Conservation (phyloP, 2,888 invertebrate species). For the Eupithecia centaureata region DNA sequence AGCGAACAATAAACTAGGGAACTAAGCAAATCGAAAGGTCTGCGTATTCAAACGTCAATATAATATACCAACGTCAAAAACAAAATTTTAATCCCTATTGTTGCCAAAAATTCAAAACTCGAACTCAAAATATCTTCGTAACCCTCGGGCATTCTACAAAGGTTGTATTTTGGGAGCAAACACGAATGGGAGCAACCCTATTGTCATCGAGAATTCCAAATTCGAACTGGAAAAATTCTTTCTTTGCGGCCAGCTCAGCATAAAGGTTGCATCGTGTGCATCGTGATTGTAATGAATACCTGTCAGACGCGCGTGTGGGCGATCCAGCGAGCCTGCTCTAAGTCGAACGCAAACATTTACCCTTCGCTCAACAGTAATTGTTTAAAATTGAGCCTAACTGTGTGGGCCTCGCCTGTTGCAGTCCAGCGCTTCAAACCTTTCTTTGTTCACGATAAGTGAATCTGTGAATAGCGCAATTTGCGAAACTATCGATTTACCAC, state of each 20-base stretch:
- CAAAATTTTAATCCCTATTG: slow-evolving; percentile 9
- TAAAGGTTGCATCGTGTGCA: slow-evolving; percentile 62
- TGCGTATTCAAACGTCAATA: slow-evolving; percentile 6
- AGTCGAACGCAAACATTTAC: slow-evolving; percentile 84
- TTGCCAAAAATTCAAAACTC: neutral
- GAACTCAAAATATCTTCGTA: neutral
- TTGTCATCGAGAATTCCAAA: slow-evolving; percentile 25
- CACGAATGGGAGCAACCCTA: neutral
- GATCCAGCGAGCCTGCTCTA: slow-evolving; percentile 68
- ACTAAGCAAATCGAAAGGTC: neutral
- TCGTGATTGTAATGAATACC: slow-evolving; percentile 81
- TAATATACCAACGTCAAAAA: neutral
- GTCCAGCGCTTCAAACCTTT: slow-evolving; percentile 62
- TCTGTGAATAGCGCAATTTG: slow-evolving; percentile 34
- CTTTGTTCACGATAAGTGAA: slow-evolving; percentile 72
- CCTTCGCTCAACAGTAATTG: slow-evolving; percentile 82
- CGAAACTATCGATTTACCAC: slow-evolving; percentile 35
- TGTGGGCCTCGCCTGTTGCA: slow-evolving; percentile 79
- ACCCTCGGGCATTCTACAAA: slow-evolving; percentile 3
- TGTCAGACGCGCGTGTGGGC: slow-evolving; percentile 83
- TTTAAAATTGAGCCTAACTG: slow-evolving; percentile 84
- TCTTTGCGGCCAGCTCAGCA: slow-evolving; percentile 50
- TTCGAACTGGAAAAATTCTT: slow-evolving; percentile 22
- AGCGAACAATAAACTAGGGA: neutral
- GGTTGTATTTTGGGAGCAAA: neutral